phyloP scores from a whole-genome alignment of 2,113 vertebrate species.

The Sterna hirundo region DNA sequence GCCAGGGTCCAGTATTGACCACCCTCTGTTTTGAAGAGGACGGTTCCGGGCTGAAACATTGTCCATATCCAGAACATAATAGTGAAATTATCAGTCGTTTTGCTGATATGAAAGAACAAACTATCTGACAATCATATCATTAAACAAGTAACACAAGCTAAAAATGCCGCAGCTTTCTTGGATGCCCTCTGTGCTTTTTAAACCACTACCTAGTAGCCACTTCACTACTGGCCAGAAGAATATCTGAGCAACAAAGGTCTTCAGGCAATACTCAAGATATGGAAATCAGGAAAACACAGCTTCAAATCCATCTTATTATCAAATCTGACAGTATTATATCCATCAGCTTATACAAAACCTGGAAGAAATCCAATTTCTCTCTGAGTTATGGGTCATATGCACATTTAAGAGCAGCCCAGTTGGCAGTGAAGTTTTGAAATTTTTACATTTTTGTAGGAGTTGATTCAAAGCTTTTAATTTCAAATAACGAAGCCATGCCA shows the following conservation, averaged over 20 bases:
- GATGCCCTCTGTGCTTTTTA: background rate
- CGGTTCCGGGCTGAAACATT: background rate
- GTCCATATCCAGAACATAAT: background rate
- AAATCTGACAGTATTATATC: background rate
- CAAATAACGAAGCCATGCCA: background rate
- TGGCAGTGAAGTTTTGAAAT: background rate
- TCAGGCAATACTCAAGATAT: background rate
- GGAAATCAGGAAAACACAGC: background rate
- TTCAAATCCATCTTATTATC: background rate
- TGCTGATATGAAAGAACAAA: background rate
- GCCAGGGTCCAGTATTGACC: background rate
- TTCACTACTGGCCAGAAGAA: background rate
- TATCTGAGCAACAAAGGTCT: background rate
- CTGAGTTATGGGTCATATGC: background rate
- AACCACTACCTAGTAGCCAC: background rate
- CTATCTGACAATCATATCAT: background rate
- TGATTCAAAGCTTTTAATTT: background rate
- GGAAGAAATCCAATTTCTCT: background rate
- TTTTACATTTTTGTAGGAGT: background rate
- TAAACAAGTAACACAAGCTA: background rate
- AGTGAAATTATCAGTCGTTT: background rate
- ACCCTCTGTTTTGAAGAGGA: background rate
- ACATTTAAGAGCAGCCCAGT: background rate
- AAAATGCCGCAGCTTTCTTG: background rate
- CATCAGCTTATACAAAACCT: background rate